Conservation (phyloP, 1,140 invertebrate species). For the Lepidurus arcticus region DNA sequence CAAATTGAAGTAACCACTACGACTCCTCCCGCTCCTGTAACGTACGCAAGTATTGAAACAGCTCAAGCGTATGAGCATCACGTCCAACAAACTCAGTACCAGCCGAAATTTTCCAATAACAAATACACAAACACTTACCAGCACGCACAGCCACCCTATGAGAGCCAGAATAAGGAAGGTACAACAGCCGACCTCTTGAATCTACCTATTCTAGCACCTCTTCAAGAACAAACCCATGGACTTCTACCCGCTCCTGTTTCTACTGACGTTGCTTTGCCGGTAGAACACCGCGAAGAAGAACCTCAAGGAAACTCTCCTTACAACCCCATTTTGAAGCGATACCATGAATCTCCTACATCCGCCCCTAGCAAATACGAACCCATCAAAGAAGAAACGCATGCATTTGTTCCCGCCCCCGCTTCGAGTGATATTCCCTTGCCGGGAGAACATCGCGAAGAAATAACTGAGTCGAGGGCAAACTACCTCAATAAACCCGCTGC, state of each 20-base stretch:
- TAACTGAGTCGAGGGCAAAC: not conserved
- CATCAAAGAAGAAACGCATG: not conserved
- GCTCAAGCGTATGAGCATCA: not conserved
- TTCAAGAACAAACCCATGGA: not conserved
- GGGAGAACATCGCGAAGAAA: not conserved
- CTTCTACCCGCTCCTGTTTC: not conserved
- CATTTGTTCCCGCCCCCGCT: not conserved
- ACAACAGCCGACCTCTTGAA: not conserved
- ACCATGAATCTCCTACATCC: too few relatives aligned
- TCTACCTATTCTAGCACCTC: not conserved
- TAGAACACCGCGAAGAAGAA: too few relatives aligned
- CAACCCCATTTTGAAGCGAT: too few relatives aligned
- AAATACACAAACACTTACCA: not conserved
- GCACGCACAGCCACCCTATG: not conserved
- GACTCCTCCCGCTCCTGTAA: not conserved
- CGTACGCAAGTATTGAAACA: not conserved
- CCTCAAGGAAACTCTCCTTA: too few relatives aligned
- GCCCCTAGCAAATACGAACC: too few relatives aligned
- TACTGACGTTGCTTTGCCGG: too few relatives aligned
- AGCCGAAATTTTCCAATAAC: not conserved
- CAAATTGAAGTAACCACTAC: slow-evolving; percentile 1
- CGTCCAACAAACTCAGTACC: not conserved
- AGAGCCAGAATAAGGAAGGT: not conserved
- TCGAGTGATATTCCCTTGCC: not conserved
- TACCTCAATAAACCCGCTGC: not conserved